Evolutionary conservation across 92 coral and sea anemone genomes (phyloP).

Genomic region (Blastomussa wellsi): DNA sequence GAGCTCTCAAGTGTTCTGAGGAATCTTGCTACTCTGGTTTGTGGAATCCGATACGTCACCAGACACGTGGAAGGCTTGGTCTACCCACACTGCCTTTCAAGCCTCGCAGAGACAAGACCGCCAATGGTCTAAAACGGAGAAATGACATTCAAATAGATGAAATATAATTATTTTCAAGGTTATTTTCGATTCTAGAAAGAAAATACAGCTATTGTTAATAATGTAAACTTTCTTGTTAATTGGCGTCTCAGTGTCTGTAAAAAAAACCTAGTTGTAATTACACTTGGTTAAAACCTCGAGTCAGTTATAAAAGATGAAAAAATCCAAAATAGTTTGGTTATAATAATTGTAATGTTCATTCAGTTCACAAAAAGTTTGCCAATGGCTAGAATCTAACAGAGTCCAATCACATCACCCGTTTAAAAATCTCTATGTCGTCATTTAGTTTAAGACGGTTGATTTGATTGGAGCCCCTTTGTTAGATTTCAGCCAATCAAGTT

Average conservation of each 20-base stretch:
- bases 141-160: neutral
- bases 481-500: too few species aligned
- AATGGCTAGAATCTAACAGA: neutral
- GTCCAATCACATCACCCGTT: too few species aligned
- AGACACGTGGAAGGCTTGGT: conserved; percentile 29
- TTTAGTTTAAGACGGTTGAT: too few species aligned
- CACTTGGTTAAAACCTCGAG: neutral
- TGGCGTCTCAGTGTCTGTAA: neutral
- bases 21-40: neutral
- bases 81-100: conserved; percentile 1
- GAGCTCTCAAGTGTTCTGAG: conserved; percentile 89
- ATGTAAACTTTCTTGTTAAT: neutral
- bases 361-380: neutral
- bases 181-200: neutral
- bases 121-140: neutral
- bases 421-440: too few species aligned
- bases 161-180: neutral
- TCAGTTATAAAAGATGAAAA: neutral
- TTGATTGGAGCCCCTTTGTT: too few species aligned
- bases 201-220: neutral
- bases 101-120: neutral
- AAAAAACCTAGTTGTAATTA: neutral
- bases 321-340: neutral
- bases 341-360: neutral
- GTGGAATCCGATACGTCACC: neutral